Base-by-base conservation (phyloP, 2,888 invertebrate genomes). In the Macrophya alboannulata region DNA sequence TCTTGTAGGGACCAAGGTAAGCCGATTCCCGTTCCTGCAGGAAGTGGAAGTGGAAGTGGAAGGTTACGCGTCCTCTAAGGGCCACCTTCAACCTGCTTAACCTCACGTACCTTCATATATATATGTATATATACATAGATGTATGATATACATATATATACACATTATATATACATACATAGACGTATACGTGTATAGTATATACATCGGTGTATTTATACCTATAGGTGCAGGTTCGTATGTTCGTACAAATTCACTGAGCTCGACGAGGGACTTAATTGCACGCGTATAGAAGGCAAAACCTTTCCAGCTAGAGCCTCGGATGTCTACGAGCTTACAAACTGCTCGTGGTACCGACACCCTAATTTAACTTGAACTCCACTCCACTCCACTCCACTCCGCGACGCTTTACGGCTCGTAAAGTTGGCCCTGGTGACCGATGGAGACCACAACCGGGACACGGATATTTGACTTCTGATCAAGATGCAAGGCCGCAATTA, bases 321-420 rank as follows among this genome's bases (percentile, higher is more conserved):
- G 81, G 10, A 59, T 40, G 62, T 81, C 81, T 81, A 81, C 81
- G 81, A 81, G 81, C 81, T 81, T 81, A 81, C 81, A 81, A 81
- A 81, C 62, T 59, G 81, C 81, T 81, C 51, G 81, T 81, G 81
- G 81, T 81, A 81, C 81, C 81, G 81, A 81, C 79, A 81, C 79
- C 79, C 79, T 81, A 81, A 81, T 81, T 81, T 81, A 81, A 81
- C 81, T 81, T 81, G 40, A 81, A 81, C 81, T 81, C 81, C 59
- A 62, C 81, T 77, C 55, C 77, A 55, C 77, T 72, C 43, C 37
- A 72, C 72, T 72, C 72, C 59, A 62, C 81, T 81, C 62, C 81
- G 81, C 81, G 81, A 81, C 81, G 43, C 81, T 81, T 81, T 81
- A 81, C 81, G 81, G 81, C 62, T 81, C 81, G 81, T 81, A 81